Percentiles rank a stretch among this genome's conserved stretches.
Evolutionary conservation across 1,140 invertebrate genomes (phyloP).

Genomic region (Drosophila biarmipes): DNA sequence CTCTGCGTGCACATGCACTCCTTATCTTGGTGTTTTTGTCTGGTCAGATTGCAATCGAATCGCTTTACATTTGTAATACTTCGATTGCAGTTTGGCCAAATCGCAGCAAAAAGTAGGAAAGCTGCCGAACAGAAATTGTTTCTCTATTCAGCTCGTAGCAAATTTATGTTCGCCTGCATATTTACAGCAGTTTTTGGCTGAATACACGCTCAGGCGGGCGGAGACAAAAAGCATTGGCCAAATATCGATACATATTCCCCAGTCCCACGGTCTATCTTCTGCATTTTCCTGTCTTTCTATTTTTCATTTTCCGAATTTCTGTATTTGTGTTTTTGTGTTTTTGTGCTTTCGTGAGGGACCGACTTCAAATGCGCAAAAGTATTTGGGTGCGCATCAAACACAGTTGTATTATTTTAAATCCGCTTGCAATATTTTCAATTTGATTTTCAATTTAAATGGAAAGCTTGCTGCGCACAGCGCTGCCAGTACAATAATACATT

Average conservation of each 20-base stretch:
- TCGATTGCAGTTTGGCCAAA: slow-evolving; percentile 63
- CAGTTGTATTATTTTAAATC: slow-evolving; percentile 78
- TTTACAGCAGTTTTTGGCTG: slow-evolving; percentile 47
- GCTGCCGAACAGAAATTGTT: slow-evolving; percentile 60
- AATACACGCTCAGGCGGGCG: slow-evolving; percentile 4
- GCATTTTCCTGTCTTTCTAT: slow-evolving; percentile 16
- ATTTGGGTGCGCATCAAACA: slow-evolving; percentile 69
- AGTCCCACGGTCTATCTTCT: slow-evolving; percentile 19
- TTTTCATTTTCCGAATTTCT: slow-evolving; percentile 15
- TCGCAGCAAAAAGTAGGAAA: slow-evolving; percentile 33
- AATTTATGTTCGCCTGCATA: slow-evolving; percentile 60
- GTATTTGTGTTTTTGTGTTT: slow-evolving; percentile 13
- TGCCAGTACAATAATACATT: slow-evolving; percentile 36
- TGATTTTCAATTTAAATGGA: slow-evolving; percentile 76
- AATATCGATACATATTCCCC: slow-evolving; percentile 53
- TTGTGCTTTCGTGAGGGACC: slow-evolving; percentile 18
- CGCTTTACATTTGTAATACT: slow-evolving; percentile 73
- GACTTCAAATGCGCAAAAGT: slow-evolving; percentile 66
- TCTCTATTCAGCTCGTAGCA: slow-evolving; percentile 56
- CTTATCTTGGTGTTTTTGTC: slow-evolving; percentile 13
- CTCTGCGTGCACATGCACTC: not conserved
- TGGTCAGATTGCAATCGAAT: slow-evolving; percentile 58
- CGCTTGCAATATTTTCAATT: slow-evolving; percentile 79
- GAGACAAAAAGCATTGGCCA: slow-evolving; percentile 63
- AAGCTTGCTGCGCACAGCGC: slow-evolving; percentile 50